Evolutionary conservation across 2,888 invertebrate species (phyloP), one percentile per base, ranked within the genome.

Genomic region (Emesis furor): DNA sequence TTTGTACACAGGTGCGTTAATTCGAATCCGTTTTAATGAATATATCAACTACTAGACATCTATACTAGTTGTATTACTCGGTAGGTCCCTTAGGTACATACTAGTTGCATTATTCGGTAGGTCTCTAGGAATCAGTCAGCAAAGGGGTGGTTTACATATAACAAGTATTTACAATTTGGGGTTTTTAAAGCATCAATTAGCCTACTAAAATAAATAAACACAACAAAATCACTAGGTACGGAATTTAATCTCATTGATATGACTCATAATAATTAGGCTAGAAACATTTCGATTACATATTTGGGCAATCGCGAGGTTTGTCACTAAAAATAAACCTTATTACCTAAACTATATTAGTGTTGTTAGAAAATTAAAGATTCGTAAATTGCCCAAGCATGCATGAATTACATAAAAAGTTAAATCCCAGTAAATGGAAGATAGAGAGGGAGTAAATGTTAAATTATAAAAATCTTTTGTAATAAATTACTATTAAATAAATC

Each of bases 171-270:
- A 24, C 24, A 24, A 24, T 24, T 24, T 24, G 24, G 24, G 24
- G 24, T 24, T 42, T 42, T 42, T 42, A 1, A 42, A 6, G 10
- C 10, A 2, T 2, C 42, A 10, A 42, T 10, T 42, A 12, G 12
- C 12, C 2, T 12, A 12, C 12, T 42, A 24, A 24, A 24, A 24
- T 24, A 24, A 24, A 24, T 24, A 24, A 24, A 24, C 24, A 24
- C 24, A 35, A 88, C 69, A 80, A 86, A 88, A 92, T 94, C 94
- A 89, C 95, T 95, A 96, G 92, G 92, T 95, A 95, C 92, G 92
- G 95, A 95, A 96, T 95, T 96, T 93, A 95, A 96, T 95, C 94
- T 96, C 94, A 94, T 95, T 96, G 96, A 96, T 96, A 96, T 96
- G 96, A 96, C 94, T 96, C 94, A 94, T 94, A 95, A 46, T 46